Evolutionary conservation across 2,113 vertebrate genomes (phyloP), one percentile per base, ranked within the genome.

Genomic region (Lethenteron camtschaticum): DNA sequence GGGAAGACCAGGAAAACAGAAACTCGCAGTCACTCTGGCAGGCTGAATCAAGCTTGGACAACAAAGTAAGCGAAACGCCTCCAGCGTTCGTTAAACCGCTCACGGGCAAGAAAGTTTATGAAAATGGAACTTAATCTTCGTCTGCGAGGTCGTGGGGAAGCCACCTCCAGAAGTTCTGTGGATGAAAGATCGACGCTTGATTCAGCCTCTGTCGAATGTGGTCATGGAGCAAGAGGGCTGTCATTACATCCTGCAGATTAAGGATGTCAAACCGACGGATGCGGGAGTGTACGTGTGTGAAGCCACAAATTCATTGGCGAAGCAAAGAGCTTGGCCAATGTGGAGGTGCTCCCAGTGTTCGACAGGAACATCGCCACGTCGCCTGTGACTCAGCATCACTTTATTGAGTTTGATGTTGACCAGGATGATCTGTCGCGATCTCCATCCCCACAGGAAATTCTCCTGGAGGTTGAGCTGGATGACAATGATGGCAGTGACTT

Each of bases 381-480:
- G 56, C 81, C 88, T 56, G 84, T 96, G 70, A 95, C 86, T n/a
- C 89, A 95, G 76, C 92, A 97, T 71, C 94, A 99, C 16, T 79
- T 99, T 71, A 95, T 99, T 82, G 85, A 95, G 71, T 99, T 99
- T 75, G 88, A 95, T 70, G 72, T 99, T 71, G 88, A 92, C 73
- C 81, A 83, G 74, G 76, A 75, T 9, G 81, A 84, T 10, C 84
- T 85, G 12, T 97, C 94, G 10, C 87, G 92, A 69, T 89, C 94
- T 68, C 86, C 91, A 56, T 99, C 94, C 16, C 94, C 94, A 71
- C 94, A 99, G 73, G 94, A 99, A 81, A 99, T 99, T 74, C 80
- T 99, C 57, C 77, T 99, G 10, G 94, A 99, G 78, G 87, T 99
- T 58, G 94, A 99, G 73, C 71, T 99, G 73, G 90, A 94, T 84